Conservation (phyloP, 2,113 vertebrate species). For the Coturnix japonica region DNA sequence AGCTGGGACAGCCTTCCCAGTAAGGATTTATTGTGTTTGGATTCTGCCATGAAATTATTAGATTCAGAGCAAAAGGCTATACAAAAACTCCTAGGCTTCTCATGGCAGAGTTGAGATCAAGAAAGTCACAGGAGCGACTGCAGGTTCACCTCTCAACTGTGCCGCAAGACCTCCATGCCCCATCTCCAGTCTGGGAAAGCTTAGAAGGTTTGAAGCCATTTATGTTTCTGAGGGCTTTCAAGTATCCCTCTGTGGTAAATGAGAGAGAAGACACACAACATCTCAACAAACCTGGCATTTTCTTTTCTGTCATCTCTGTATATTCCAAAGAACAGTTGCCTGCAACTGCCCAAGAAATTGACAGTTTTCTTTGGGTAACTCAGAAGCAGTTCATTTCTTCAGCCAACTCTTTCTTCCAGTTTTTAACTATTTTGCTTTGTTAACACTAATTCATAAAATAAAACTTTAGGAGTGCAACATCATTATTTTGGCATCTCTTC, state of each 20-base stretch:
- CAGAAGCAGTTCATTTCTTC: neutral
- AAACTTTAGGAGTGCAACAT: neutral
- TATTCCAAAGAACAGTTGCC: neutral
- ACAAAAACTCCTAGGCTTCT: neutral
- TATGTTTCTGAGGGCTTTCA: neutral
- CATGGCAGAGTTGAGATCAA: neutral
- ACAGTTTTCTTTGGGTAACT: fast-evolving
- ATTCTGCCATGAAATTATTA: neutral
- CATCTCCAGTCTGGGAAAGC: neutral
- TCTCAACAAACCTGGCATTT: neutral
- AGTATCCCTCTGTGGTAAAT: neutral
- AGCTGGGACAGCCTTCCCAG: neutral
- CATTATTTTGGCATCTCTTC: neutral
- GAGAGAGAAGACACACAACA: neutral
- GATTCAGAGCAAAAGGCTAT: neutral
- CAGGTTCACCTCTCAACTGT: neutral
- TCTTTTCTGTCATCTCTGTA: neutral
- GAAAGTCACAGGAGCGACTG: neutral
- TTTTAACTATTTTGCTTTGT: neutral
- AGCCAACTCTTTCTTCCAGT: neutral
- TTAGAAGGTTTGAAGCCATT: neutral
- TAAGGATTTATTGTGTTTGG: neutral
- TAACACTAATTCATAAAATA: neutral
- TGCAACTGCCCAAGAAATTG: neutral
- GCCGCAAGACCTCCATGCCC: neutral